These are phyloP conservation scores for Spermophilus dauricus DNA, from an alignment of 2,113 vertebrate genomes.

Conservation along the genomic window DNA sequence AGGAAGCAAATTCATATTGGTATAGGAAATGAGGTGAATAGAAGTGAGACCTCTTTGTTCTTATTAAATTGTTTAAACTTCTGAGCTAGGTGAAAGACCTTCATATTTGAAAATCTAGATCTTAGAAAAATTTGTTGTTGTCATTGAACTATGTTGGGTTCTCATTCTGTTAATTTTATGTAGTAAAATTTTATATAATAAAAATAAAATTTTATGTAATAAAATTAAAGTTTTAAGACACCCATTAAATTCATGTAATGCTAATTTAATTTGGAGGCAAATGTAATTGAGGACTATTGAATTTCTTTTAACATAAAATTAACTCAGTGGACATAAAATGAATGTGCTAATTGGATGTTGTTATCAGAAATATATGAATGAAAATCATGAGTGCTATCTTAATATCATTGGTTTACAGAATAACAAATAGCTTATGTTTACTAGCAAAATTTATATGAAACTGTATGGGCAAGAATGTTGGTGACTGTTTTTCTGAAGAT, in stretches of 20 bases:
- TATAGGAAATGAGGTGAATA: too few species aligned
- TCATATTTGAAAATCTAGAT: too few species aligned
- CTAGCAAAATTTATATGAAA: constrained; percentile 26
- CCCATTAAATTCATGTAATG: constrained; percentile 77
- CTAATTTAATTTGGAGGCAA: constrained; percentile 82
- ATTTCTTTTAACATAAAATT: constrained; percentile 82
- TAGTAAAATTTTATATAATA: neutral
- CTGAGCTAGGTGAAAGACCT: too few species aligned
- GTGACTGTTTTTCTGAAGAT: neutral
- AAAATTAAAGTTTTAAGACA: constrained; percentile 58
- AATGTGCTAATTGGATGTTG: constrained; percentile 73
- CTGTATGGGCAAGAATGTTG: neutral
- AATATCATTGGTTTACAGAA: constrained; percentile 66
- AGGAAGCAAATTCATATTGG: too few species aligned
- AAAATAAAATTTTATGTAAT: too few species aligned
- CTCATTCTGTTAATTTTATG: neutral
- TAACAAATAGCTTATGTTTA: constrained; percentile 43
- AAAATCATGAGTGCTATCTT: constrained; percentile 73
- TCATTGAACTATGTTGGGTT: neutral
- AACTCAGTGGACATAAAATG: constrained; percentile 69
- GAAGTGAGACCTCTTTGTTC: too few species aligned
- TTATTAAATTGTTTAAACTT: too few species aligned
- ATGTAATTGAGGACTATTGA: constrained; percentile 60
- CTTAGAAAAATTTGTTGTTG: neutral
- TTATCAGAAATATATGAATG: constrained; percentile 72